Base-by-base conservation (phyloP, 2,797 vertebrate species). In the Falco cherrug region DNA sequence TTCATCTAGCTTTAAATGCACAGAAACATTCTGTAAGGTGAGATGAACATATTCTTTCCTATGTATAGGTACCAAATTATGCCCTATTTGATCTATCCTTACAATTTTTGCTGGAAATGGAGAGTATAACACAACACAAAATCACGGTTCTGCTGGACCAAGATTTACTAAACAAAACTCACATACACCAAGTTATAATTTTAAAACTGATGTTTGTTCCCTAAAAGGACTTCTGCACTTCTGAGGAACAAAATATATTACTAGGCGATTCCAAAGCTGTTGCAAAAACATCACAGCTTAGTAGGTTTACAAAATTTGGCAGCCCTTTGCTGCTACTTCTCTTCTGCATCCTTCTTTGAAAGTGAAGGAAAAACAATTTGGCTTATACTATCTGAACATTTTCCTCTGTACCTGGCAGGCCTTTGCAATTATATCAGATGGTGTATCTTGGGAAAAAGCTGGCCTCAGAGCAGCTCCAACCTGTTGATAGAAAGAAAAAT, bases 371-470 rank as follows among this genome's bases (percentile, higher is more conserved):
- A 95, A 92, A 68, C 41, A 65, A 41, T 59, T 90, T 54, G 45
- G 50, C 65, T 63, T 76, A 83, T 9, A 68, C 35, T 13, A 78
- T 64, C 21, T 14, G 12, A 87, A 53, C 1, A 4, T 33, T 84
- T 93, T 87, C 81, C 65, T 85, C 75, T 74, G 76, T 98, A 99
- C 99, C 99, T 99, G 99, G 96, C 99, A 99, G 70, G 99, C 99
- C 97, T 99, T 99, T 33, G 99, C 99, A 35, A 99, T 99, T 97
- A 99, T 99, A 97, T 99, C 99, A n/a, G 99, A 99, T 1, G 99
- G 99, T 0, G 99, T 99, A 95, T 99, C 99, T 57, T 99, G 99
- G 64, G 99, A 99, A 98, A 99, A 99, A 13, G 99, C 99, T 41
- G 99, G 99, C 95, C 99, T 99, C 65, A 99, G 98, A 76, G 99